Percentiles rank a stretch among this genome's conserved stretches.
Conservation (phyloP, 2,888 invertebrate species). For the Himalopsyche kuldschensis region DNA sequence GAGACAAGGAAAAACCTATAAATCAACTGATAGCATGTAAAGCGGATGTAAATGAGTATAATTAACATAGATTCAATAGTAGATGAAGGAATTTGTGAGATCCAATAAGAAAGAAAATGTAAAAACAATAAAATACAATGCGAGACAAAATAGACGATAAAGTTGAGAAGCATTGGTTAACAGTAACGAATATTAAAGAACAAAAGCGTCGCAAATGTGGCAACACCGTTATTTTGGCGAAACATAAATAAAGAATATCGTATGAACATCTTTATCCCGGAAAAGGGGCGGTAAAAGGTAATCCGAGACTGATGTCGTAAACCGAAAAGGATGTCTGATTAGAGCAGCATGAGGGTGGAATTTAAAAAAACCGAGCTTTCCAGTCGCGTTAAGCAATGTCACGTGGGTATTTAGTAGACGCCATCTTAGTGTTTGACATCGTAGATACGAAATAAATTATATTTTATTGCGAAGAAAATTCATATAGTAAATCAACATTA, state of each 20-base stretch:
- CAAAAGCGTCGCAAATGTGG: not conserved
- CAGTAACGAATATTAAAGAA: slow-evolving; percentile 9
- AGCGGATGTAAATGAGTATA: no score
- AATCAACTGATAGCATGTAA: no score
- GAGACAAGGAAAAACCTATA: no score
- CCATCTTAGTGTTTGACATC: not conserved
- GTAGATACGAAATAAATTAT: no score
- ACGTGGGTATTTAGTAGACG: not conserved
- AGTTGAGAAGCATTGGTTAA: not conserved
- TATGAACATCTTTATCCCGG: slow-evolving; percentile 4
- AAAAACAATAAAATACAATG: no score
- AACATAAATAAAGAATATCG: slow-evolving; percentile 10
- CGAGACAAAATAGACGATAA: no score
- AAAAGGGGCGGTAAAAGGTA: slow-evolving; percentile 6
- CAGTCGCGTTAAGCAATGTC: not conserved
- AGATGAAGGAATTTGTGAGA: no score
- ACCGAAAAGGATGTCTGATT: not conserved
- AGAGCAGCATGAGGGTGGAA: not conserved
- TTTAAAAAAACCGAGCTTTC: not conserved
- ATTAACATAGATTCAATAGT: no score
- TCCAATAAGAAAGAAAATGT: no score
- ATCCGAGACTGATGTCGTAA: slow-evolving; percentile 12
- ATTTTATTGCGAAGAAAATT: no score
- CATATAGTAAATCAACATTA: no score
- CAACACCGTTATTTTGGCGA: not conserved